phyloP scores from a whole-genome alignment of 2,113 vertebrate species.

The Echinops telfairi region DNA sequence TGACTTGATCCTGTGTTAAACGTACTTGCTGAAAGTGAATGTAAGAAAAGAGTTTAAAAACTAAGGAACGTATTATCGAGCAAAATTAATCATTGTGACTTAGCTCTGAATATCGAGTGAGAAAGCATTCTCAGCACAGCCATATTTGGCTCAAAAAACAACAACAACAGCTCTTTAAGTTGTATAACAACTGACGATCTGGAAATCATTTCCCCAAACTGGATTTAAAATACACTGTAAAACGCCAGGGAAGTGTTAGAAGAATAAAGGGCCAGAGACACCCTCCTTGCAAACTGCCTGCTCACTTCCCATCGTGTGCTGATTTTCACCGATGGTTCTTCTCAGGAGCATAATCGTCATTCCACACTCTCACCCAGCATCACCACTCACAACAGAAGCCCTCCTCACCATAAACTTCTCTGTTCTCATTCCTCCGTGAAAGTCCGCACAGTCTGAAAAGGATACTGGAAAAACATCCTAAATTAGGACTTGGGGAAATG shows the following conservation, averaged over 20 bases:
- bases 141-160: not conserved
- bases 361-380: not conserved
- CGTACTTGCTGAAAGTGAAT: slow-evolving; percentile 55
- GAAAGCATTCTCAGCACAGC: slow-evolving; percentile 45
- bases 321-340: not conserved
- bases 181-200: not conserved
- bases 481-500: not conserved
- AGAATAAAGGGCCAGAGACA: not conserved
- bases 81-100: slow-evolving; percentile 64
- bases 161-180: not conserved
- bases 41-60: slow-evolving; percentile 3
- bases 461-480: not conserved
- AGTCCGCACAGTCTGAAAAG: not conserved
- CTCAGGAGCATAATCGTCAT: not conserved
- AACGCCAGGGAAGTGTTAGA: too few species aligned
- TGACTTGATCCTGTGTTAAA: slow-evolving; percentile 55
- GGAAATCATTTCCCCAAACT: not conserved
- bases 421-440: not conserved
- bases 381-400: not conserved
- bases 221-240: not conserved
- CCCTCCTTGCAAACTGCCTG: not conserved
- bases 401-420: not conserved
- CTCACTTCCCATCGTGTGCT: not conserved
- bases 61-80: slow-evolving; percentile 44
- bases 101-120: not conserved